Evolutionary conservation across 2,113 vertebrate species (phyloP).

Genomic region (Octodon degus): DNA sequence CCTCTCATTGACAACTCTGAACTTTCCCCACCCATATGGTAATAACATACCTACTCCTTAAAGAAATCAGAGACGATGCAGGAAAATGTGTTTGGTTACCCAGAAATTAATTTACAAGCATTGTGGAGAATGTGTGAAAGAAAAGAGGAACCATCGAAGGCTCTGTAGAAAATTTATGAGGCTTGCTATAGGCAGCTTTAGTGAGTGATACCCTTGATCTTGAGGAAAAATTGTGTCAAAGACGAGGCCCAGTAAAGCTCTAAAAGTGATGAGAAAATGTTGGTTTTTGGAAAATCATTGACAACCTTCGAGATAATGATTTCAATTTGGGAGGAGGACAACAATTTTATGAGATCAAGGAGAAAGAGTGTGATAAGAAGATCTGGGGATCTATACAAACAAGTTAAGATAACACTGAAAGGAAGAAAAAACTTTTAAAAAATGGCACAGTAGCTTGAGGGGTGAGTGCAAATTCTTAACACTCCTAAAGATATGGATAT

Average conservation of each 20-base stretch:
- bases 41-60: not conserved
- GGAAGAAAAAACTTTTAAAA: not conserved
- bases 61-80: not conserved
- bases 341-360: slow-evolving; percentile 41
- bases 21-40: not conserved
- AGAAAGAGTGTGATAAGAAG: slow-evolving; percentile 62
- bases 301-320: not conserved
- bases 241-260: not conserved
- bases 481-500: slow-evolving; percentile 25
- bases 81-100: not conserved
- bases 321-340: not conserved
- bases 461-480: slow-evolving; percentile 60
- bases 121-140: not conserved
- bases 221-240: not conserved
- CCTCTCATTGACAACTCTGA: not conserved
- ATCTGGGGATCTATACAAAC: not conserved
- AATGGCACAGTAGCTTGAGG: slow-evolving; percentile 35
- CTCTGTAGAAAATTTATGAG: not conserved
- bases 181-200: not conserved
- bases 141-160: not conserved
- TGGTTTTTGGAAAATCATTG: not conserved
- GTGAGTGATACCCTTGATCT: fast-evolving
- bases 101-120: not conserved
- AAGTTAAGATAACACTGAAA: slow-evolving; percentile 48
- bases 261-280: not conserved